Evolutionary conservation across 2,797 vertebrate species (phyloP), one percentile per base, ranked within the genome.

Genomic region (Phalloptychus januarius): DNA sequence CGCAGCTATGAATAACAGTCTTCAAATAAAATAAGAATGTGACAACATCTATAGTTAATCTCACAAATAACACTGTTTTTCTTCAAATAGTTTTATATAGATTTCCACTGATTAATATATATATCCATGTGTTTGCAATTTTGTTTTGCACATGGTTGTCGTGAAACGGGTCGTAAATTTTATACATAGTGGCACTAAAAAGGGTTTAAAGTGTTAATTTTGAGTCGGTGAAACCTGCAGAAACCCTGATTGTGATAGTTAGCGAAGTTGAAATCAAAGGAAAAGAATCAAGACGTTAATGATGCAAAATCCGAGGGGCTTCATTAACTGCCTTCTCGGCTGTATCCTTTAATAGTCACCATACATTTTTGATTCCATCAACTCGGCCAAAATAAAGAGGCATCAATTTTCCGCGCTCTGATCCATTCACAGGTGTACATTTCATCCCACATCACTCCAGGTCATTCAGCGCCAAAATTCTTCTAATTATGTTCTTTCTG

Each of bases 361-460:
- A 28, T 74, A 44, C 25, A 67, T 45, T 58, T 18, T 70, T 81
- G 8, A 79, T 0, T 56, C 28, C 48, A 16, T 45, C 44, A 74
- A 5, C 48, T n/a, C n/a, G n/a, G 76, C 36, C 70, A 61, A 73
- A 75, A 45, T n/a, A 42, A 52, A 63, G n/a, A 0, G 13, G 25
- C 25, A 7, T 70, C 15, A 4, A 15, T 28, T 48, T 40, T 77
- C 50, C 38, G 61, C 42, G 38, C 36, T n/a, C 54, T 38, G 10
- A 8, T 56, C 25, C 20, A 23, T 52, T 23, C n/a, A 7, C 46
- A 20, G 44, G 6, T 52, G 38, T 52, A 33, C 31, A 25, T 40
- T 54, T 69, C 38, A 63, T 63, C 4, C 5, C 58, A 13, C 15
- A 18, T 61, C 15, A 5, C 12, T 67, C 25, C 65, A 69, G 38